A percentile compares a stretch with the other conserved stretches of the same genome.
Evolutionary conservation across 2,113 vertebrate genomes (phyloP).

Genomic region (Oenanthe oenanthe): DNA sequence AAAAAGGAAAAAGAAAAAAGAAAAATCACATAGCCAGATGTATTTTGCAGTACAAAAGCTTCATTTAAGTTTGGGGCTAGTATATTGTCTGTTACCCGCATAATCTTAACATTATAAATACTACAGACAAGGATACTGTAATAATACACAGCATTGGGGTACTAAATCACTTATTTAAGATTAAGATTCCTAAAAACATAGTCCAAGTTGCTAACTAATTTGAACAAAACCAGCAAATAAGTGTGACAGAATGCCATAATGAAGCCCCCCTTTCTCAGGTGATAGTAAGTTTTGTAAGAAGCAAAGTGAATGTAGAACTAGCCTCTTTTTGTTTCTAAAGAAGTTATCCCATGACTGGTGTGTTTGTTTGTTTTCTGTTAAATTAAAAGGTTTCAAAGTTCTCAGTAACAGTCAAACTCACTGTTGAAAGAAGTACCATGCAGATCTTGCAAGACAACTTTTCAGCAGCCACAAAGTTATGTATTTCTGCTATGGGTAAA

Average conservation of each 20-base stretch:
- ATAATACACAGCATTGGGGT: slow-evolving; percentile 85
- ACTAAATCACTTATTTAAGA: slow-evolving; percentile 80
- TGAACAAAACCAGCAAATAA: slow-evolving; percentile 78
- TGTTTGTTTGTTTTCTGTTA: slow-evolving; percentile 52
- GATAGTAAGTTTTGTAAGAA: slow-evolving; percentile 65
- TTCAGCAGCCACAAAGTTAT: slow-evolving; percentile 85
- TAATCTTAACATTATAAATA: slow-evolving; percentile 97
- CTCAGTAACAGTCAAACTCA: slow-evolving; percentile 83
- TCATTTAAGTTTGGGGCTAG: slow-evolving; percentile 89
- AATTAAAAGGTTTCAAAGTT: slow-evolving; percentile 72
- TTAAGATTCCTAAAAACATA: slow-evolving; percentile 88
- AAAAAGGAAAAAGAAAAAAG: not conserved
- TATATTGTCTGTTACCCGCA: slow-evolving; percentile 95
- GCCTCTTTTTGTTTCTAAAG: slow-evolving; percentile 68
- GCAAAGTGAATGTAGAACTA: slow-evolving; percentile 65
- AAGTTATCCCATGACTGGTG: slow-evolving; percentile 68
- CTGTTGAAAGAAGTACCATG: slow-evolving; percentile 84
- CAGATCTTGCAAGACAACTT: slow-evolving; percentile 87
- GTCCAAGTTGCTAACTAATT: slow-evolving; percentile 89
- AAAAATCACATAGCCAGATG: slow-evolving; percentile 78
- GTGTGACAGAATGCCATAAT: slow-evolving; percentile 16
- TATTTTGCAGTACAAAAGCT: slow-evolving; percentile 90
- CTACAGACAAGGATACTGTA: slow-evolving; percentile 92
- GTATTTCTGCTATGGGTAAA: slow-evolving; percentile 79
- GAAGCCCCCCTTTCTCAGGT: slow-evolving; percentile 53